A percentile compares a stretch with the other conserved stretches of the same genome.
phyloP scores from a whole-genome alignment of 1,140 invertebrate genomes.

The Drosophila prosaltans region DNA sequence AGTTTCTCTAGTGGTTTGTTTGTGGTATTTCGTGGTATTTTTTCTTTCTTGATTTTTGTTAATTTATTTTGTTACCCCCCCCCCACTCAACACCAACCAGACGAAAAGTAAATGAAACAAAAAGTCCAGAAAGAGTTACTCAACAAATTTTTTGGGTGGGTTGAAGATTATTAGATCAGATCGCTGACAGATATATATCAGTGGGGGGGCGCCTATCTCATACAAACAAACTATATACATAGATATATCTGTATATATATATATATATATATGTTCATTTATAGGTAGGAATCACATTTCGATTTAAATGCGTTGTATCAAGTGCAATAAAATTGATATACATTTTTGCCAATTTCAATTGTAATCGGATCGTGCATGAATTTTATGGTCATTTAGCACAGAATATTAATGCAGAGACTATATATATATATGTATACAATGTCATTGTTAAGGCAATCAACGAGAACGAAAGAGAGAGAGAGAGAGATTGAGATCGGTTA shows the following conservation, averaged over 20 bases:
- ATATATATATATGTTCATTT: no score
- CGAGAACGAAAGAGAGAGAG: neutral
- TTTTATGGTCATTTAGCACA: slow-evolving; percentile 43
- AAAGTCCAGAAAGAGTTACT: slow-evolving; percentile 22
- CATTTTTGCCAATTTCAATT: slow-evolving; percentile 13
- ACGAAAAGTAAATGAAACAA: slow-evolving; percentile 2
- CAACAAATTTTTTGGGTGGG: slow-evolving; percentile 30
- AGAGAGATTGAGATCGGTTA: slow-evolving; percentile 27
- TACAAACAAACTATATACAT: no score
- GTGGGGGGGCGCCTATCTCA: neutral
- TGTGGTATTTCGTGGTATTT: slow-evolving; percentile 45
- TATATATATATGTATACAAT: slow-evolving; percentile 25
- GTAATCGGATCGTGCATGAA: slow-evolving; percentile 18
- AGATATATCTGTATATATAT: no score
- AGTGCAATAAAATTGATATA: slow-evolving; percentile 15
- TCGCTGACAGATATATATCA: slow-evolving; percentile 25
- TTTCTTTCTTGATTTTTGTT: slow-evolving; percentile 20
- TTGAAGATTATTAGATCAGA: slow-evolving; percentile 33
- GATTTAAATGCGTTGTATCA: slow-evolving; percentile 12
- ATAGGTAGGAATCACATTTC: neutral
- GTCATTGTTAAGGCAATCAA: slow-evolving; percentile 7
- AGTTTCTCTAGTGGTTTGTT: slow-evolving; percentile 68
- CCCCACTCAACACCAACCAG: slow-evolving; percentile 3
- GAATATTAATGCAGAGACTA: slow-evolving; percentile 39
- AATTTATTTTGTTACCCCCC: slow-evolving; percentile 14